Conservation (phyloP, 2,113 vertebrate genomes). For the Jacana jacana region DNA sequence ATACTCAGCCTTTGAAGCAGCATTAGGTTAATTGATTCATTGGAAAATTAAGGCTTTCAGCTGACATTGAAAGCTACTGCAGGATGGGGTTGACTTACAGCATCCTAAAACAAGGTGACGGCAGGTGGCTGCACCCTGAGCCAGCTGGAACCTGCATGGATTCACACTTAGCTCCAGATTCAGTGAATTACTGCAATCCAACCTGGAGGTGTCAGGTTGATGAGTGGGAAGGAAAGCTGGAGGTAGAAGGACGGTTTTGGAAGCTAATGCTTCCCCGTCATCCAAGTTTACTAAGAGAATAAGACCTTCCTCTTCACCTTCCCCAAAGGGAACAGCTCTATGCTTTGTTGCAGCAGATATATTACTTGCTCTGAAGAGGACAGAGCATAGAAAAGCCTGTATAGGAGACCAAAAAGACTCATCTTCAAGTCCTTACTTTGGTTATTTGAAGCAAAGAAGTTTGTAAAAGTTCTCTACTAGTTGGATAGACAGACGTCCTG, state of each 20-base stretch:
- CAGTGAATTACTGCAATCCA: not conserved
- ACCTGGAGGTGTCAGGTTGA: not conserved
- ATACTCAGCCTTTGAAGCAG: not conserved
- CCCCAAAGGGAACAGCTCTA: not conserved
- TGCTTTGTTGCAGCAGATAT: not conserved
- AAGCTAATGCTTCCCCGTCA: not conserved
- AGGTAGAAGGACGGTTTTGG: not conserved
- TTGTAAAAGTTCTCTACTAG: not conserved
- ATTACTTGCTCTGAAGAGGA: not conserved
- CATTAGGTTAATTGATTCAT: not conserved
- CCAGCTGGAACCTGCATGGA: not conserved
- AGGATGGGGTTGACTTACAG: not conserved
- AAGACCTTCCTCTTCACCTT: not conserved
- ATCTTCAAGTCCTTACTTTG: not conserved
- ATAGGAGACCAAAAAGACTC: not conserved
- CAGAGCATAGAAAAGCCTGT: not conserved
- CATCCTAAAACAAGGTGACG: not conserved
- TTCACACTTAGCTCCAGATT: not conserved
- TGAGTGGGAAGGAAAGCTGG: not conserved
- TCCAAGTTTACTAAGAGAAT: not conserved
- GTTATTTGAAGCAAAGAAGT: not conserved
- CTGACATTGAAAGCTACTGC: not conserved
- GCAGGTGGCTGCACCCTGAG: not conserved
- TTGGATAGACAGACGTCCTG: rapidly evolving
- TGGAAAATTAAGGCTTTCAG: not conserved